Base-by-base conservation (phyloP, 1,140 invertebrate genomes). In the Drosophila nikananu region DNA sequence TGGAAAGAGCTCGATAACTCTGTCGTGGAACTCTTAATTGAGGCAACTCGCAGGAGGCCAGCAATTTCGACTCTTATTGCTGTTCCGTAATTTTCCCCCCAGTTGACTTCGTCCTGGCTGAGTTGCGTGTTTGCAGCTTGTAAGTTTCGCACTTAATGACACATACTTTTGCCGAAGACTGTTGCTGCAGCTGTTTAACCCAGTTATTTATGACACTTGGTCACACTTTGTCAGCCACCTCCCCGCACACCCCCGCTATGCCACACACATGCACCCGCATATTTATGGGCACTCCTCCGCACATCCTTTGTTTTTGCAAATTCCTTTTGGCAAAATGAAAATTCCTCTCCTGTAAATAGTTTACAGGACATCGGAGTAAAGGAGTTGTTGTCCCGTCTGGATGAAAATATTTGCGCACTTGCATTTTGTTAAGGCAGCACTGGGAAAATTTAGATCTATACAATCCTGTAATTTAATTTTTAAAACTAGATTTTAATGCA, bases 281-380 rank as follows among this genome's bases (percentile, higher is more conserved):
- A 41, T 37, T 27, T 67, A 58, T 52, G 32, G 32, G 32, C 39
- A 54, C 39, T 57, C 54, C 46, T 49, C 4, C 8, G 23, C 19
- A 42, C 32, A 42, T 30, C 39, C 46, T 63, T 83, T 87, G 83
- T 87, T 87, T 83, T 87, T 77, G 59, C 57, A 80, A 83, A 87
- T 81, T 84, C 81, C 86, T 83, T 79, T 80, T 84, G 84, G 84
- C 74, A 84, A 87, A 89, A 87, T 87, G 84, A 89, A 81, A 89
- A 87, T 87, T 87, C 86, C 78, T 84, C 78, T 64, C 63, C 44
- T 61, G 64, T 67, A 77, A 83, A 83, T 72, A 80, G 52, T 80
- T 62, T 63, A 49, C 66, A 66, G 74, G 54, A 78, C 42, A 71
- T 61, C 49, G 25, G 54, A 35, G 67, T 39, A 44, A 66, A 76